phyloP scores from a whole-genome alignment of 2,113 vertebrate species.

The Oryzias celebensis region DNA sequence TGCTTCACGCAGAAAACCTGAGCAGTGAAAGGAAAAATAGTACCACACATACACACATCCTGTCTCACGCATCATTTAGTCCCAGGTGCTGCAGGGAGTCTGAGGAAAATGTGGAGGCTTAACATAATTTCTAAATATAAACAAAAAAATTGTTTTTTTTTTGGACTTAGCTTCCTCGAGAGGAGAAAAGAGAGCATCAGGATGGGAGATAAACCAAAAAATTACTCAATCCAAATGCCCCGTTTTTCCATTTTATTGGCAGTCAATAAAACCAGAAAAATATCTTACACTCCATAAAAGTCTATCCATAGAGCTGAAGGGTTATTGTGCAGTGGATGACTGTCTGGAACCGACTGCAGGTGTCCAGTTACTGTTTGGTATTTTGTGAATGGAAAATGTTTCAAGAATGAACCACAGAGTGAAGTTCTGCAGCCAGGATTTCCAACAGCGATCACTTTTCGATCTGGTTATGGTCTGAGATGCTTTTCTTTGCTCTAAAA shows the following conservation, averaged over 20 bases:
- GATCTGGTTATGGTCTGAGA: slow-evolving; percentile 30
- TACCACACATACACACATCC: slow-evolving; percentile 22
- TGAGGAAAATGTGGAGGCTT: slow-evolving; percentile 56
- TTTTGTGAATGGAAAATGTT: slow-evolving; percentile 33
- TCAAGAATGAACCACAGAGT: slow-evolving; percentile 24
- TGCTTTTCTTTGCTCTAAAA: neutral
- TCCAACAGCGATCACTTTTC: slow-evolving; percentile 25
- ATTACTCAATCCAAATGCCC: slow-evolving; percentile 3
- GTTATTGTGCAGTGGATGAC: slow-evolving; percentile 32
- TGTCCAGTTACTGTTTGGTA: slow-evolving; percentile 24
- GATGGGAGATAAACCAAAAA: slow-evolving; percentile 48
- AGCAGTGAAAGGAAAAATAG: slow-evolving; percentile 13
- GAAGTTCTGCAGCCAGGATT: slow-evolving; percentile 32
- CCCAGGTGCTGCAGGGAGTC: slow-evolving; percentile 66
- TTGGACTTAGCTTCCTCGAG: slow-evolving; percentile 47
- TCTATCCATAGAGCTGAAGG: neutral
- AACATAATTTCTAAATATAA: slow-evolving; percentile 69
- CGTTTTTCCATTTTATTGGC: too few relatives aligned
- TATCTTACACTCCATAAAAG: too few relatives aligned
- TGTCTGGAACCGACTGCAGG: slow-evolving; percentile 45
- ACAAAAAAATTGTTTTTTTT: slow-evolving; percentile 61
- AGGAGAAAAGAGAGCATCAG: slow-evolving; percentile 42
- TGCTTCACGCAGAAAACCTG: slow-evolving; percentile 28
- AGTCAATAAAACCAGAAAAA: too few relatives aligned
- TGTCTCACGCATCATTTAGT: slow-evolving; percentile 56